Evolutionary conservation across 2,113 vertebrate species (phyloP).

Genomic region (Engystomops pustulosus): DNA sequence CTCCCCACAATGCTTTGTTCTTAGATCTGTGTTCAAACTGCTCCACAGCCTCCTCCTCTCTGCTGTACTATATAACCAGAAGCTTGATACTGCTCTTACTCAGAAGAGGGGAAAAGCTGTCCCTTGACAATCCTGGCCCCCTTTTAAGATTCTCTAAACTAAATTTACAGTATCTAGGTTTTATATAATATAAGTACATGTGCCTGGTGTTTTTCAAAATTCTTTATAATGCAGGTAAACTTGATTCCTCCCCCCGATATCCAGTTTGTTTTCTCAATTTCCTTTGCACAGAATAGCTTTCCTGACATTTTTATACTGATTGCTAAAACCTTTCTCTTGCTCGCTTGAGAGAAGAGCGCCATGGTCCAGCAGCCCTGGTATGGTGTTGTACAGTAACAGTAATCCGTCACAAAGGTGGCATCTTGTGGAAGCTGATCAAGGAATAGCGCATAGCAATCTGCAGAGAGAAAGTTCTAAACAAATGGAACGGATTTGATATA

Average conservation of each 20-base stretch:
- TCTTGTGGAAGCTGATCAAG: conserved; percentile 26
- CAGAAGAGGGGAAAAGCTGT: too few species aligned
- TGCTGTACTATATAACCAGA: too few species aligned
- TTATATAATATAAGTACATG: too few species aligned
- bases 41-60: too few species aligned
- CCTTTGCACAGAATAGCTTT: neutral
- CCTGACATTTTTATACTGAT: conserved; percentile 30
- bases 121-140: too few species aligned
- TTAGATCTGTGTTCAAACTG: too few species aligned
- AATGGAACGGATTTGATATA: neutral
- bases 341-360: neutral
- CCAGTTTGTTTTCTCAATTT: neutral
- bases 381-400: conserved; percentile 7
- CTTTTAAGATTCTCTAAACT: too few species aligned
- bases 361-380: conserved; percentile 28
- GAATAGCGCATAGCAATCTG: conserved; percentile 17
- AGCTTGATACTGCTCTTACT: too few species aligned
- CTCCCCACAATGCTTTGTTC: too few species aligned
- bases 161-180: too few species aligned
- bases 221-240: neutral
- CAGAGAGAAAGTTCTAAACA: neutral
- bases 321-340: neutral
- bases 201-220: too few species aligned
- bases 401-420: conserved; percentile 11
- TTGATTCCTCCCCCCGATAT: too few species aligned